Evolutionary conservation across 2,888 invertebrate genomes (phyloP), one percentile per base, ranked within the genome.

Genomic region (Galerucella nymphaeae): DNA sequence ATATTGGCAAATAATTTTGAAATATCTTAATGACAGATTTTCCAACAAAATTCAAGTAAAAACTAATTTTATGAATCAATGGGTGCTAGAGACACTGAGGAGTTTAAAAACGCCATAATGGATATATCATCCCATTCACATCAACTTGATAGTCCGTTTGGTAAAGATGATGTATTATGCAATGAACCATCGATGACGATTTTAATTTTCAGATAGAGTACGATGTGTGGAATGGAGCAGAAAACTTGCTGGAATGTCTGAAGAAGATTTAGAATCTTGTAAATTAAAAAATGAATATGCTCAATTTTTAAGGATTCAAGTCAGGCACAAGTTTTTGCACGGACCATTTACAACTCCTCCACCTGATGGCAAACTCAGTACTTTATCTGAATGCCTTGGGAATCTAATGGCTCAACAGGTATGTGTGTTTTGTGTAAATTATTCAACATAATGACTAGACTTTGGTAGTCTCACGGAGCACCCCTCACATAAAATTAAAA

Each of bases 211-310:
- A 88, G 90, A 90, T 82, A 86, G 90, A 58, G 89, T 90, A 9
- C 83, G 88, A 74, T 87, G 88, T 74, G 85, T 87, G 23, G 89
- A 90, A 82, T 90, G 90, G 90, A 82, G 86, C 2, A 83, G 88
- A 71, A 88, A 88, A 81, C 79, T 90, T 8, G 82, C 86, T 2
- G 84, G 85, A 48, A 79, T 89, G 59, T 84, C 88, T 4, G 87
- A 87, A 61, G 86, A 87, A 64, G 85, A 86, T 66, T 80, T 88
- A 55, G 88, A 88, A 82, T 80, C 82, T 6, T 84, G 85, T 2
- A 87, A 86, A 78, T 81, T 88, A 65, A 85, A 88, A 70, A 89
- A 90, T 78, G 88, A 89, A 73, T 89, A 90, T 73, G 84, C 87
- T 1, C 89, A 90, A 78, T 86, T 88, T 71, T 80, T 90, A 74